Base-by-base conservation (phyloP, 2,797 vertebrate genomes). In the Alosa sapidissima region DNA sequence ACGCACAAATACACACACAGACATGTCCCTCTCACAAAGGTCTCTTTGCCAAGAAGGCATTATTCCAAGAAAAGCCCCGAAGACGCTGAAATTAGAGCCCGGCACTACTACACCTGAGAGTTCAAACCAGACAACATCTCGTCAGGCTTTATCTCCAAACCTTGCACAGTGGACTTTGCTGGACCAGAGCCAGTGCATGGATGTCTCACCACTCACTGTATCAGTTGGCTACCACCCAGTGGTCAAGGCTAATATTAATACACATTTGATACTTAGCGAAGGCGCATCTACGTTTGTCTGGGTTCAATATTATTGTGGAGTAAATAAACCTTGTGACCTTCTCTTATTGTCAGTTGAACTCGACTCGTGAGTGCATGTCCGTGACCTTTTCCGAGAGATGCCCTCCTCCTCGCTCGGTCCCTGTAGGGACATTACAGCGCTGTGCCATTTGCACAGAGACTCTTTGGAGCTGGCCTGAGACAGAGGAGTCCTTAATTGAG, bases 1-100 rank as follows among this genome's bases (percentile, higher is more conserved):
- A 19, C 28, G 52, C 65, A 36, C 33, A 78, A 3, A 88, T 65
- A n/a, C 49, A 48, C 75, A 24, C 13, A 81, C 86, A 81, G 84
- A 84, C 86, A 86, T 90, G 87, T 72, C 65, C 65, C 65, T 72
- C 65, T 36, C 65, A 72, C 28, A 36, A 72, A 72, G 65, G 65
- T 83, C 51, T 19, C 5, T 41, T 72, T 62, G 81, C 81, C 55
- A 9, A 55, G 60, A 81, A 14, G 48, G 10, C 28, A 49, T 84
- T 82, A 55, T 84, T 68, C 62, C 41, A 82, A 33, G 16, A 68
- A 52, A 58, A 47, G 5, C 49, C 65, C 65, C 65, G 2, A 82
- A 72, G 65, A 55, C 33, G 36, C 19, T 2, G 28, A 81, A 81
- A 49, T 11, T 8, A 33, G 82, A 83, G 21, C 52, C 48, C n/a